A percentile compares a stretch with the other conserved stretches of the same genome.
Conservation (phyloP, 2,797 vertebrate species). For the Chaenodraco wilsoni region DNA sequence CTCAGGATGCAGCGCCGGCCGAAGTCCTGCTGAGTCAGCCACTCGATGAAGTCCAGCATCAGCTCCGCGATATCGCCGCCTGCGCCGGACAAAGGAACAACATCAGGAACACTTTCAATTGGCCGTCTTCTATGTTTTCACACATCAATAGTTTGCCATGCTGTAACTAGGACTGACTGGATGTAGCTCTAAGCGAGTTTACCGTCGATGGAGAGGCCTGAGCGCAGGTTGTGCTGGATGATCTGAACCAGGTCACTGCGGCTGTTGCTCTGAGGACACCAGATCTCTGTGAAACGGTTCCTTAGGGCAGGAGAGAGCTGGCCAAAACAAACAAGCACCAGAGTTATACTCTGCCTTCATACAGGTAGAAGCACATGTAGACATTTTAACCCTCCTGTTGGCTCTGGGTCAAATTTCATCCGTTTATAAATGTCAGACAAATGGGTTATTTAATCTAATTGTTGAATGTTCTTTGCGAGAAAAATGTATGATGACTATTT, state of each 20-base stretch:
- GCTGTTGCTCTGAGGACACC: slow-evolving; percentile 93
- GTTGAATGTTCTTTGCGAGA: no score
- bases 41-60: slow-evolving; percentile 96
- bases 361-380: not conserved
- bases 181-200: not conserved
- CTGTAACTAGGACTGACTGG: not conserved
- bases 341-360: slow-evolving; percentile 5
- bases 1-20: slow-evolving; percentile 92
- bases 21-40: slow-evolving; percentile 93
- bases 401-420: no score
- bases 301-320: slow-evolving; percentile 96
- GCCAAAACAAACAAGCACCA: slow-evolving; percentile 4
- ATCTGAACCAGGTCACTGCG: slow-evolving; percentile 91
- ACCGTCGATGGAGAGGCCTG: slow-evolving; percentile 85
- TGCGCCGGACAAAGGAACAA: slow-evolving; percentile 52
- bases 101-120: not conserved
- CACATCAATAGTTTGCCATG: not conserved
- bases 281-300: slow-evolving; percentile 98
- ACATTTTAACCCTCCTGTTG: no score
- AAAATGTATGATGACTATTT: no score
- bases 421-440: no score
- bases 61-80: slow-evolving; percentile 89
- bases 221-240: slow-evolving; percentile 89
- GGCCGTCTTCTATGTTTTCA: not conserved
- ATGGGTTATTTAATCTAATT: no score